phyloP scores from a whole-genome alignment of 2,797 vertebrate species.

The Aldrovandia affinis region DNA sequence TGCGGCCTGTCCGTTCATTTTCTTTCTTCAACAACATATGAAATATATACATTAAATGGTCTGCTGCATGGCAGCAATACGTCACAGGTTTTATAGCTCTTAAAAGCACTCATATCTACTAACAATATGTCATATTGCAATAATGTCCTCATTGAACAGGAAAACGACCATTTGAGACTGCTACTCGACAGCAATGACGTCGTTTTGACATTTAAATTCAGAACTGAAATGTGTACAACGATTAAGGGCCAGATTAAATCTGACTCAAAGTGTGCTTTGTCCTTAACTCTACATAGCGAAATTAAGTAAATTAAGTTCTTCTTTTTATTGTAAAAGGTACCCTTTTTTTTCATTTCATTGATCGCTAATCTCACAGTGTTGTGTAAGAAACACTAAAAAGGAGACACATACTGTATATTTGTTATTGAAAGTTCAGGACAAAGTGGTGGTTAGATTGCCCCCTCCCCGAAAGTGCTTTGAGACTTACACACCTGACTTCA shows the following conservation, averaged over 20 bases:
- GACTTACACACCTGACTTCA: slow-evolving; percentile 50
- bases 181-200: background rate
- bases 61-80: background rate
- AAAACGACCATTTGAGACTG: background rate
- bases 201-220: background rate
- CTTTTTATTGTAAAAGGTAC: no score
- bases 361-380: background rate
- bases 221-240: background rate
- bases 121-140: background rate
- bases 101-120: background rate
- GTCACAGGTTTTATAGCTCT: background rate
- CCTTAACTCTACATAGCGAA: background rate
- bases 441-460: background rate
- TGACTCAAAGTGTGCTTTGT: no score
- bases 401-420: background rate
- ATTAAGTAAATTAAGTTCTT: background rate
- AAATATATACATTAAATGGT: slow-evolving; percentile 25
- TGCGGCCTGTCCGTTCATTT: slow-evolving; percentile 50
- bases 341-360: background rate
- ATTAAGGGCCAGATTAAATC: background rate
- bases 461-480: slow-evolving; percentile 26
- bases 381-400: background rate
- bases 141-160: background rate
- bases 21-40: slow-evolving; percentile 55
- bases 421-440: background rate